Conservation (phyloP, 2,888 invertebrate genomes). For the Trissoscelio sp. region DNA sequence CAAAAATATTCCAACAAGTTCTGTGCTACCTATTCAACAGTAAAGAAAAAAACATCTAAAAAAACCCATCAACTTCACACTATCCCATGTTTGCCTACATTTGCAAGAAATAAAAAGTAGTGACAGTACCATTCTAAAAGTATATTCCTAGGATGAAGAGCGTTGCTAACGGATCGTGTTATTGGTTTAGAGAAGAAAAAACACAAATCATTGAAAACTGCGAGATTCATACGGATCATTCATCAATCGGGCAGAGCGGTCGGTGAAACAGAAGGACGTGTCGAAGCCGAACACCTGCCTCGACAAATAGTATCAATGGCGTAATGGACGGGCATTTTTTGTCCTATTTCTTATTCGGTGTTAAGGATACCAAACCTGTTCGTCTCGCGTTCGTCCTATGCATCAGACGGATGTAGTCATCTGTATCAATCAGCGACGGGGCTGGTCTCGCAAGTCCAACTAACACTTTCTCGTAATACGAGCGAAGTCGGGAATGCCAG, state of each 20-base stretch:
- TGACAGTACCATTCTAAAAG: neutral
- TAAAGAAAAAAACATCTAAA: too few relatives aligned
- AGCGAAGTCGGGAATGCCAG: constrained; percentile 50
- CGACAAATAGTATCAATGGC: constrained; percentile 40
- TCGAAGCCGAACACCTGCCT: constrained; percentile 51
- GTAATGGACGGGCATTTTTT: constrained; percentile 60
- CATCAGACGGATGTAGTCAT: constrained; percentile 77
- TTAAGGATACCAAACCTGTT: constrained; percentile 75
- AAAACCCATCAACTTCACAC: neutral
- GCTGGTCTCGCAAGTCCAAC: constrained; percentile 52
- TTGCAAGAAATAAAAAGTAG: constrained; percentile 10
- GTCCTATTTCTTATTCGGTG: constrained; percentile 52
- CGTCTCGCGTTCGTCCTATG: constrained; percentile 70
- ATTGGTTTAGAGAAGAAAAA: constrained; percentile 5
- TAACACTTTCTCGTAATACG: constrained; percentile 72
- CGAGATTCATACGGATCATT: constrained; percentile 19
- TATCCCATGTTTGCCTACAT: constrained; percentile 16
- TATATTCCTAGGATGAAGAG: neutral
- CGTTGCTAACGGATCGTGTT: constrained; percentile 8
- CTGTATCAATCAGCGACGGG: constrained; percentile 77
- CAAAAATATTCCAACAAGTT: too few relatives aligned
- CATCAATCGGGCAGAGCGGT: constrained; percentile 32
- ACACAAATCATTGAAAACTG: constrained; percentile 11
- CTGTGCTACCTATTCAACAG: too few relatives aligned
- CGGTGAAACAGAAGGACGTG: constrained; percentile 30